Base-by-base conservation (phyloP, 64 coral and sea anemone species). In the Porites lutea region DNA sequence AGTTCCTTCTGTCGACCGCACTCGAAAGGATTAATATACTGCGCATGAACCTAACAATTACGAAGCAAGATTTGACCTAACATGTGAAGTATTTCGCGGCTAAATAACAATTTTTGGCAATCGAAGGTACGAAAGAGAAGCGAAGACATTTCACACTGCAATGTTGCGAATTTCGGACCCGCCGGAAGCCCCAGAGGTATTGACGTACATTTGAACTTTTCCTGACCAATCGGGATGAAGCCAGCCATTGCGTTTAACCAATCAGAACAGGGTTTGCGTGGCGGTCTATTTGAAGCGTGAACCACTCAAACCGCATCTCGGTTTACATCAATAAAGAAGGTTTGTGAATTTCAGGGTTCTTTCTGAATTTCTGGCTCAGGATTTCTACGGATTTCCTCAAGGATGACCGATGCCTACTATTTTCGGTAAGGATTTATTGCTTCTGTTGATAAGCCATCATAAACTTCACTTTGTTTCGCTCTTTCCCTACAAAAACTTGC, bases 261-360 rank as follows among this genome's bases (percentile, higher is more conserved):
- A 97, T 97, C 92, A 97, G 82, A 77, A 75, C 16, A 75, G 5
- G 94, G 88, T 43, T 20, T 48, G 79, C 55, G 92, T 97, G 92
- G 95, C 95, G 95, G 95, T 89, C 88, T 74, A 94, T 97, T 97
- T 97, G 95, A 97, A 97, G 91, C 75, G 91, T 79, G 71, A 81
- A 70, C 87, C 44, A 75, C 59, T 71, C 72, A 86, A 87, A 84
- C 81, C 81, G 81, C 82, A 75, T 78, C 72, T 86, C 72, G 59
- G 75, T 76, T 87, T 75, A 69, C 82, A 85, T 79, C 91, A 93
- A 93, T 87, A 93, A 93, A 93, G 82, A 66, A 69, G 45, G 48
- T 18, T n/a, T 86, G 57, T 45, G 83, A 71, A 86, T 58, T 91
- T 60, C 76, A 77, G 82, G 83, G 20, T 84, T 68, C 81, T 88